Conservation (phyloP, 2,888 invertebrate genomes). For the Eumacrocentrus americanus region DNA sequence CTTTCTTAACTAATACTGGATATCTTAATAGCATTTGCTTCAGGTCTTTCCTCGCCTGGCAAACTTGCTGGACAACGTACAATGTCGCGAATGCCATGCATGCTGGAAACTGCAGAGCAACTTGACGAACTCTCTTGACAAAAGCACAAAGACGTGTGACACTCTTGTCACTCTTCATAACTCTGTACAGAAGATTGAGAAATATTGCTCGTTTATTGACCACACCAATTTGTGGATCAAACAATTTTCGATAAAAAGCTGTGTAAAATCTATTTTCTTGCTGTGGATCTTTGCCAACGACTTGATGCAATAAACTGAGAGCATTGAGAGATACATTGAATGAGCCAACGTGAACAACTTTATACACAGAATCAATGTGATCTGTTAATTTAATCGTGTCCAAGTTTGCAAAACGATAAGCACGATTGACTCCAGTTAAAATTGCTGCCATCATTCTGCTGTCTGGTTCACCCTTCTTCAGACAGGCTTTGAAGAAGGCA, state of each 20-base stretch:
- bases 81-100: slow-evolving; percentile 83
- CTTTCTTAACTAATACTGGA: slow-evolving; percentile 31
- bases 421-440: slow-evolving; percentile 81
- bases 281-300: slow-evolving; percentile 50
- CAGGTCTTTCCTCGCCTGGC: slow-evolving; percentile 43
- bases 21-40: slow-evolving; percentile 38
- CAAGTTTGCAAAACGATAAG: slow-evolving; percentile 81
- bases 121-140: slow-evolving; percentile 81
- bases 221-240: slow-evolving; percentile 74
- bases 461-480: slow-evolving; percentile 84
- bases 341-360: slow-evolving; percentile 79
- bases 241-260: slow-evolving; percentile 85
- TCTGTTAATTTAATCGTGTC: slow-evolving; percentile 65
- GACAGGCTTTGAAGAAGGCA: slow-evolving; percentile 90
- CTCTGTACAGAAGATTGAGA: slow-evolving; percentile 85
- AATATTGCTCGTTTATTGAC: slow-evolving; percentile 79
- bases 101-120: slow-evolving; percentile 73
- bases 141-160: slow-evolving; percentile 78
- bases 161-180: slow-evolving; percentile 80
- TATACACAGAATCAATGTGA: slow-evolving; percentile 79
- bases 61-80: slow-evolving; percentile 74
- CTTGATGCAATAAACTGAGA: slow-evolving; percentile 65
- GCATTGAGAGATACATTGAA: slow-evolving; percentile 73
- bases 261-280: slow-evolving; percentile 75
- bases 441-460: slow-evolving; percentile 84